Base-by-base conservation (phyloP, 53 echinoderm and acorn worm genomes). In the Paelopatides confundens region DNA sequence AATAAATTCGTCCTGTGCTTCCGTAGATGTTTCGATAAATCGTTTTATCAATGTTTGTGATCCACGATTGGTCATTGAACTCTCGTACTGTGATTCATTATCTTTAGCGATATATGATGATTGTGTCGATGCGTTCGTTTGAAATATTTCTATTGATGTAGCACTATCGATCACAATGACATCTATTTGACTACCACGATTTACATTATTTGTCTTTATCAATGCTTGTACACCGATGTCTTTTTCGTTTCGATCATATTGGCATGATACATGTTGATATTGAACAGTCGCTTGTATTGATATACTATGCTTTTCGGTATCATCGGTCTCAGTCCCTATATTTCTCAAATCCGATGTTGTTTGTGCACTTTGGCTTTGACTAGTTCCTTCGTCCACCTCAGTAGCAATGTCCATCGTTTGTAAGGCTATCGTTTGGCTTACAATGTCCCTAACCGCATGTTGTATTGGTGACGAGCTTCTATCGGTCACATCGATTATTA, bases 211-310 rank as follows among this genome's bases (percentile, higher is more conserved):
- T 39, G 11, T 21, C 17, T 37, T 21, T 39, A 0, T 74, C 26
- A 9, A 40, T 38, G 23, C 76, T 39, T 74, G 76, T 47, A 74
- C 47, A 14, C 76, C 76, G 43, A 40, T 74, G 39, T n/a, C 46
- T n/a, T 74, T 5, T 8, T 74, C 39, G 39, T 21, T 38, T 39
- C 76, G 76, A 23, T 74, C 76, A 38, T 74, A 39, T 43, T 74
- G 76, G 0, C 39, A 74, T 4, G 38, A 43, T 3, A 23, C 46
- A 18, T 74, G n/a, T 39, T 74, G 76, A 74, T 40, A 74, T 14
- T 37, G 38, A 39, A 74, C 76, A 43, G 76, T 47, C 39, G 76
- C 76, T 74, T 74, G 76, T 1, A 74, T 39, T 74, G 76, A 5
- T 37, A 0, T 43, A 39, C 76, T 74, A 37, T 39, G 21, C 9